These are phyloP conservation scores for Drosophila mulleri DNA, from an alignment of 2,888 invertebrate genomes.

Conservation along the genomic window DNA sequence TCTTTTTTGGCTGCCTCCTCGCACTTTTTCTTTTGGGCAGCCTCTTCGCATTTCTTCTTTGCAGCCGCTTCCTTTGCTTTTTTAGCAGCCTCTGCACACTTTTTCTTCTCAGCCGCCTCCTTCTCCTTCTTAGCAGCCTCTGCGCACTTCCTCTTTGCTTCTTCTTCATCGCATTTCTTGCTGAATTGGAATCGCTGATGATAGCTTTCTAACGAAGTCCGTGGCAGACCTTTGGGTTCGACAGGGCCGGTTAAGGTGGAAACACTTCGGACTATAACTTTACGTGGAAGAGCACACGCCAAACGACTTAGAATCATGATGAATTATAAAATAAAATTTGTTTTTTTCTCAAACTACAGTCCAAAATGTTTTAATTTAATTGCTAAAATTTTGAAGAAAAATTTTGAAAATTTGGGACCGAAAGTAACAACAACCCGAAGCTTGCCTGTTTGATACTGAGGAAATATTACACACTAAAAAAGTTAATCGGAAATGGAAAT, in stretches of 20 bases:
- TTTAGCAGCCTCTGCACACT: neutral
- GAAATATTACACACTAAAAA: neutral
- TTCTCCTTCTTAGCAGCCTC: neutral
- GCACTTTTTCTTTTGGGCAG: neutral
- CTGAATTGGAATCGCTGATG: neutral
- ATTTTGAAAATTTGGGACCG: neutral
- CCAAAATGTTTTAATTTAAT: neutral
- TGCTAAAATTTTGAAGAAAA: neutral
- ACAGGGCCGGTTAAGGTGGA: neutral
- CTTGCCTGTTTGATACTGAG: neutral
- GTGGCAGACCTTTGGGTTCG: neutral
- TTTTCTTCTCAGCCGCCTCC: constrained; percentile 1
- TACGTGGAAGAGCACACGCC: neutral
- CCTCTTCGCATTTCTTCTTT: constrained; percentile 2
- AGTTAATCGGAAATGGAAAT: neutral
- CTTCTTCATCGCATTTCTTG: neutral
- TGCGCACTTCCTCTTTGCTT: neutral
- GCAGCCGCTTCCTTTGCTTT: neutral
- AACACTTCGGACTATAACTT: neutral
- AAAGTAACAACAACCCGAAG: neutral
- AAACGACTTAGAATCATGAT: neutral
- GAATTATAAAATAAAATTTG: neutral
- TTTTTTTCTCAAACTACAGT: neutral
- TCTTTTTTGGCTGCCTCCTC: neutral
- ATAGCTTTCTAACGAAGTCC: neutral